These are phyloP conservation scores for Stegastes partitus DNA, from an alignment of 2,113 vertebrate species.

Conservation along the genomic window DNA sequence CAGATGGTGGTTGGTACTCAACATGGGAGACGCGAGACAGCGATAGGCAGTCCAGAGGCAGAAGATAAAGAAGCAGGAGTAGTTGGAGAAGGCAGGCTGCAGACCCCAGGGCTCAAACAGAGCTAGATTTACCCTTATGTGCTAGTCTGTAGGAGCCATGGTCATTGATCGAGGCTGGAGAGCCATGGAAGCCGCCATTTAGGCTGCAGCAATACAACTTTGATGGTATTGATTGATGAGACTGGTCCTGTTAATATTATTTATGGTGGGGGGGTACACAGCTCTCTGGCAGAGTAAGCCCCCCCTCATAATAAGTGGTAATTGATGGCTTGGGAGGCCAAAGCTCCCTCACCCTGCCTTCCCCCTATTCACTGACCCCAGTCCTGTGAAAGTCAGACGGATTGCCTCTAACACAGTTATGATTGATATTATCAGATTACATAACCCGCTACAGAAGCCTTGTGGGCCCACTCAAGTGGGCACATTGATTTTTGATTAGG, in stretches of 20 bases:
- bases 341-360: constrained; percentile 76
- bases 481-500: constrained; percentile 96
- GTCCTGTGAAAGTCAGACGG: constrained; percentile 91
- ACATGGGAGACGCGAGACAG: constrained; percentile 35
- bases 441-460: constrained; percentile 87
- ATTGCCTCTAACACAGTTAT: constrained; percentile 96
- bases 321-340: constrained; percentile 94
- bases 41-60: constrained; percentile 48
- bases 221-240: constrained; percentile 91
- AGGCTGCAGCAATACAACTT: constrained; percentile 90
- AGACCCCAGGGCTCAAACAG: constrained; percentile 76
- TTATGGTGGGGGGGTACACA: constrained; percentile 89
- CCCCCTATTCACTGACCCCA: constrained; percentile 87
- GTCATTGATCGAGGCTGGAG: constrained; percentile 88
- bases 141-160: constrained; percentile 75
- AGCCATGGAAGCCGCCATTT: constrained; percentile 85
- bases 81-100: constrained; percentile 56
- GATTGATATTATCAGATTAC: constrained; percentile 97
- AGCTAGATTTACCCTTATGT: constrained; percentile 82
- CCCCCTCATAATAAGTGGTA: constrained; percentile 93
- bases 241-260: constrained; percentile 93
- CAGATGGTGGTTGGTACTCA: constrained; percentile 21
- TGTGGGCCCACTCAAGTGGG: constrained; percentile 87
- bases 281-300: constrained; percentile 86
- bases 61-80: constrained; percentile 61